A percentile compares a stretch with the other conserved stretches of the same genome.
phyloP scores from a whole-genome alignment of 2,888 invertebrate species.

The Patella caerulea region DNA sequence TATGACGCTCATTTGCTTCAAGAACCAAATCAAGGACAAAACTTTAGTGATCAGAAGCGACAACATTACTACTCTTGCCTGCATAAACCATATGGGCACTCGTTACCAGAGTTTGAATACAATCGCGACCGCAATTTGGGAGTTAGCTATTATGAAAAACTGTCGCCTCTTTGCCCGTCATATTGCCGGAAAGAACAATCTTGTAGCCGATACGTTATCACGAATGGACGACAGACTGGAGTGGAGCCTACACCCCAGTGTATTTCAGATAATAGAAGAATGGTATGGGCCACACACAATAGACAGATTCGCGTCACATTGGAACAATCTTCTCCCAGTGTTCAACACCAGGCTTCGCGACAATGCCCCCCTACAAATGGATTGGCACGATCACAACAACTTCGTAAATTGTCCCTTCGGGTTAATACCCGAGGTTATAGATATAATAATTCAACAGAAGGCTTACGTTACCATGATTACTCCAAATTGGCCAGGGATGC shows the following conservation, averaged over 20 bases:
- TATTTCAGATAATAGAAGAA: conserved; percentile 12
- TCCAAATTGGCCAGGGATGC: conserved; percentile 12
- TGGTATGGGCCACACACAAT: conserved; percentile 19
- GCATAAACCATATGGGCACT: conserved; percentile 15
- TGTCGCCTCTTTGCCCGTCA: not conserved
- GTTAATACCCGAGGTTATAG: not conserved
- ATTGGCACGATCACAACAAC: conserved; percentile 13
- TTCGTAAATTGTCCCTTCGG: conserved; percentile 17
- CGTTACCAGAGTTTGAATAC: not conserved
- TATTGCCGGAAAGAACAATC: not conserved
- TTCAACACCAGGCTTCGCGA: conserved; percentile 13
- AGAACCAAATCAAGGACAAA: conserved; percentile 4
- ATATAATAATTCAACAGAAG: conserved; percentile 8
- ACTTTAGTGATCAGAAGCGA: not conserved
- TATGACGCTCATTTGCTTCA: conserved; percentile 4
- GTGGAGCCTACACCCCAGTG: not conserved
- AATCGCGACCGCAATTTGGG: conserved; percentile 9
- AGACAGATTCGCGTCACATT: conserved; percentile 14
- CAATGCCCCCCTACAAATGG: conserved; percentile 13
- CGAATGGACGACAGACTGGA: conserved; percentile 1
- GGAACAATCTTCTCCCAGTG: not conserved
- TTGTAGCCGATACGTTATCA: not conserved
- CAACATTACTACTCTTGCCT: conserved; percentile 14
- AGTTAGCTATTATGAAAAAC: not conserved
- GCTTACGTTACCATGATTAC: conserved; percentile 16